These are phyloP conservation scores for Orius laevigatus DNA, from an alignment of 1,140 invertebrate species.

Conservation along the genomic window DNA sequence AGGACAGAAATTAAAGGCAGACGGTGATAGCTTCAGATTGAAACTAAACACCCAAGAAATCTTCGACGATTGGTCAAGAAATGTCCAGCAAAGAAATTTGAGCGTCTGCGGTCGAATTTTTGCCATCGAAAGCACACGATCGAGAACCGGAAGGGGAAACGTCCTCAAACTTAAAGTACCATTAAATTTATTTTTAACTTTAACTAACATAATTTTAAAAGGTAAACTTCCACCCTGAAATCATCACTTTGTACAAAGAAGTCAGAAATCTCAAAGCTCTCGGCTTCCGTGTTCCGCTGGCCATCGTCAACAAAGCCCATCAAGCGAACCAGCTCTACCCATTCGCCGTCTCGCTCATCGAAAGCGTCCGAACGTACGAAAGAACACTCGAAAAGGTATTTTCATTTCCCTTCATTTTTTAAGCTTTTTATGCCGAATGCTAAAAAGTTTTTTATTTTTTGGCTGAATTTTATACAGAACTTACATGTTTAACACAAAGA, in stretches of 20 bases:
- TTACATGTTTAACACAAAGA: neutral
- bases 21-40: slow-evolving; percentile 91
- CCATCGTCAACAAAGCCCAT: slow-evolving; percentile 97
- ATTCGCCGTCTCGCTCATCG: slow-evolving; percentile 95
- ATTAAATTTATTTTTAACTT: neutral
- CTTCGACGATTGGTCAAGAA: slow-evolving; percentile 94
- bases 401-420: slow-evolving; percentile 18
- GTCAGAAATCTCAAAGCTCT: slow-evolving; percentile 92
- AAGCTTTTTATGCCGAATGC: neutral
- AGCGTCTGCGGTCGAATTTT: slow-evolving; percentile 90
- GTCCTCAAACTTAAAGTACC: slow-evolving; percentile 76
- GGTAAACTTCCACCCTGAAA: slow-evolving; percentile 89
- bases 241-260: slow-evolving; percentile 96
- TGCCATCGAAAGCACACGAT: slow-evolving; percentile 74
- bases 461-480: neutral
- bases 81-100: slow-evolving; percentile 86
- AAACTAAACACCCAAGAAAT: slow-evolving; percentile 93
- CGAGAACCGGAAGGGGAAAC: slow-evolving; percentile 68
- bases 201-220: slow-evolving; percentile 14
- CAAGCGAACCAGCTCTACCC: slow-evolving; percentile 97
- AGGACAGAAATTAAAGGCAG: slow-evolving; percentile 92
- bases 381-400: slow-evolving; percentile 86
- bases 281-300: slow-evolving; percentile 89
- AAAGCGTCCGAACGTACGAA: slow-evolving; percentile 93
- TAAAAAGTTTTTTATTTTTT: neutral